phyloP scores from a whole-genome alignment of 2,888 invertebrate genomes.

The Drosophila pegasa region DNA sequence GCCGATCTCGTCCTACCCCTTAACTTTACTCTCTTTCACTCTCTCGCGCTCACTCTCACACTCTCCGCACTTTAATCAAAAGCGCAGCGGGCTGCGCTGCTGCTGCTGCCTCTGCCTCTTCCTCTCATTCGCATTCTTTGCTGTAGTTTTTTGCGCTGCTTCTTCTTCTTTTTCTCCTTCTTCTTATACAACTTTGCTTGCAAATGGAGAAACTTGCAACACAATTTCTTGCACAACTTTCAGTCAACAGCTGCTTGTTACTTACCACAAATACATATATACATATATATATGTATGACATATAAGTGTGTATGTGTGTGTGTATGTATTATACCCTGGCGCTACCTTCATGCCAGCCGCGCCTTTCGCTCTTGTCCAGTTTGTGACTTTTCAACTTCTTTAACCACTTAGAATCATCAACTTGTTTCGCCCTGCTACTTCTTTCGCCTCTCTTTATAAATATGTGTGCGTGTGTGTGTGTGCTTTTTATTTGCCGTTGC shows the following conservation, averaged over 20 bases:
- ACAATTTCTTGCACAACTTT: slow-evolving; percentile 63
- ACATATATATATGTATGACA: neutral
- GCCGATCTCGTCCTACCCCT: neutral
- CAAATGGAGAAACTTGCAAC: slow-evolving; percentile 56
- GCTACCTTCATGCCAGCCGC: neutral
- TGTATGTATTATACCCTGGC: neutral
- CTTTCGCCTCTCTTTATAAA: slow-evolving; percentile 15
- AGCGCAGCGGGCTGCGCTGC: slow-evolving; percentile 2
- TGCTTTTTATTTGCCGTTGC: slow-evolving; percentile 44
- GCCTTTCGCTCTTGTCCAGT: slow-evolving; percentile 45
- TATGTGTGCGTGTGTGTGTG: slow-evolving; percentile 26
- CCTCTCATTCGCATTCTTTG: slow-evolving; percentile 19
- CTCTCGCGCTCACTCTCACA: neutral
- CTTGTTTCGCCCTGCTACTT: slow-evolving; percentile 68
- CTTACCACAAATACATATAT: slow-evolving; percentile 5
- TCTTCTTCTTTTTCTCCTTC: neutral
- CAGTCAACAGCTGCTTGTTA: slow-evolving; percentile 64
- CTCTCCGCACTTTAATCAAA: slow-evolving; percentile 24
- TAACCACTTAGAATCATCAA: slow-evolving; percentile 78
- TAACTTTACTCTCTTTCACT: neutral
- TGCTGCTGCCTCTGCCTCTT: no score
- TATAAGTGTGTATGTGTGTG: neutral
- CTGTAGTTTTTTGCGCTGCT: slow-evolving; percentile 14
- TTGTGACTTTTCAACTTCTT: slow-evolving; percentile 77
- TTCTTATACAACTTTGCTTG: slow-evolving; percentile 20